Evolutionary conservation across 1,140 invertebrate species (phyloP).

Genomic region (Zaprionus vittiger): DNA sequence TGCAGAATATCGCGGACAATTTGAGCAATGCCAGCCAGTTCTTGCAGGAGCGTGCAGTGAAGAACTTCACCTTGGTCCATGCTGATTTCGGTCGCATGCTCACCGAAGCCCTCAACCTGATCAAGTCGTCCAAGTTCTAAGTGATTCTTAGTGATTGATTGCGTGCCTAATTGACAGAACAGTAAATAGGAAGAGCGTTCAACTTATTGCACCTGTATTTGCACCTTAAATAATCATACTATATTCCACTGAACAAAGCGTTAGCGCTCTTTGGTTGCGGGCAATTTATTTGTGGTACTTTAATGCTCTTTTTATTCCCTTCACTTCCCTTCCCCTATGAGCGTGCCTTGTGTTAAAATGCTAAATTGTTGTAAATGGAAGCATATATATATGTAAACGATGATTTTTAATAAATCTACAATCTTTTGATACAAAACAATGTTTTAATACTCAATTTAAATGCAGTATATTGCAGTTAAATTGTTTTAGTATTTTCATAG

Average conservation of each 20-base stretch:
- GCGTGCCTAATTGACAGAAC: constrained; percentile 22
- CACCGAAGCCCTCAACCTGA: constrained; percentile 86
- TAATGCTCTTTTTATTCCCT: constrained; percentile 21
- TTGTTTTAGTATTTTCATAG: background rate
- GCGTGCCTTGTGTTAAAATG: constrained; percentile 43
- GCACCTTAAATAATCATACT: constrained; percentile 5
- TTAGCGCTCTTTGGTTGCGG: constrained; percentile 49
- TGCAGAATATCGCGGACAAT: constrained; percentile 92
- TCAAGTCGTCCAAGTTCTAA: constrained; percentile 87
- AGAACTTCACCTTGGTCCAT: constrained; percentile 90
- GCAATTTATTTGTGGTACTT: constrained; percentile 38
- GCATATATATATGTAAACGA: constrained; percentile 26
- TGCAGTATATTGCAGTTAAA: background rate
- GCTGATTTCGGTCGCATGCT: constrained; percentile 88
- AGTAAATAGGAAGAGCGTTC: constrained; percentile 11
- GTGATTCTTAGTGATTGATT: background rate
- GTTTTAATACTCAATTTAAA: background rate
- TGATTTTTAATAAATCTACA: constrained; percentile 35
- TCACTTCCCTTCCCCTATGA: background rate
- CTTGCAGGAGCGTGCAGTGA: constrained; percentile 93
- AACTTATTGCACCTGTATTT: constrained; percentile 25
- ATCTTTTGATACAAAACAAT: constrained; percentile 31
- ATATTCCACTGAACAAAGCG: constrained; percentile 21
- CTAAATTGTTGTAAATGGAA: constrained; percentile 26
- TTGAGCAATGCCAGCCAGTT: constrained; percentile 92